Base-by-base conservation (phyloP, 1,140 invertebrate genomes). In the Cotesia vestalis region DNA sequence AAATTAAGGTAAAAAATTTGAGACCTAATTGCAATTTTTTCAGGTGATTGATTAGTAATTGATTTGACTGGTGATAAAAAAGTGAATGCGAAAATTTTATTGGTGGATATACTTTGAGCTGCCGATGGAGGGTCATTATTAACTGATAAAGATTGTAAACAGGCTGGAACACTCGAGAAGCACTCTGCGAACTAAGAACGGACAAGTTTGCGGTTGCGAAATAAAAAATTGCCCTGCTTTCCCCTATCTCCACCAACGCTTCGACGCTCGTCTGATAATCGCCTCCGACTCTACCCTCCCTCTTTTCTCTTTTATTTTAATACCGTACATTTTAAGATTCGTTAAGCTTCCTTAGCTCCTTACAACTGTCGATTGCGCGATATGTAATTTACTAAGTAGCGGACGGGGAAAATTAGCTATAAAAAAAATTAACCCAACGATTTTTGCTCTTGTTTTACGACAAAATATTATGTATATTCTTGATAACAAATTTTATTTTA, bases 141-240 rank as follows among this genome's bases (percentile, higher is more conserved):
- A 40, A 64, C 62, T 64, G 62, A 64, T 64, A 64, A 64, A 64
- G 62, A 64, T n/a, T 64, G 36, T 14, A 64, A 64, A 64, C 62
- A n/a, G 62, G 34, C 38, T 38, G 36, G 35, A 64, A 64, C 53
- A 57, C 53, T 57, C 53, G 53, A 57, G 53, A 72, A 46, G n/a
- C 57, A 40, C n/a, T 27, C 69, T 34, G 59, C 8, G 1, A 20
- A 4, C 11, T 34, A 57, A 5, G 9, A 20, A 4, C 11, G 60
- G 40, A 71, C 38, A 61, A 63, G 60, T 60, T 71, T 71, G 35
- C 38, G 36, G 34, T 63, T 71, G 61, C 69, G 69, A 71, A 66
- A 71, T 71, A 71, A 71, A 71, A 71, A 71, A 71, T 71, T 71
- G 69, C 69, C 62, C 69, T 46, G 69, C 69, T 71, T 71, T 71